Evolutionary conservation across 2,888 invertebrate genomes (phyloP), one percentile per base, ranked within the genome.

Genomic region (Drosophila austrosaltans): DNA sequence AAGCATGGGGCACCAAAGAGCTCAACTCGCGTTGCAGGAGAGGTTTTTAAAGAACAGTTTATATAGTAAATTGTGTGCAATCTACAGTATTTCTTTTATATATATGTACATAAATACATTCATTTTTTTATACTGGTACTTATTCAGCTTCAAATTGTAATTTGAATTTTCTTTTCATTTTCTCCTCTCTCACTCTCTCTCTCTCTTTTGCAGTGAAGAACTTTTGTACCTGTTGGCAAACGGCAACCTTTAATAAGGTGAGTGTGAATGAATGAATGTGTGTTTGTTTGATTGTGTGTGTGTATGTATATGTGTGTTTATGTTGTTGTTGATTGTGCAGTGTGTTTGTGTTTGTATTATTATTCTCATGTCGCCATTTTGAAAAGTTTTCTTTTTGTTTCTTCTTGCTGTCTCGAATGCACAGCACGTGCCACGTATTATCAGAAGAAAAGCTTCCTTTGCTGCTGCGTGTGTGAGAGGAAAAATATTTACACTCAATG

Each of bases 401-500:
- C 69, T 58, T 71, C 66, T 65, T 61, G 48, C 48, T 48, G 48
- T 77, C 78, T 80, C 73, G 66, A 60, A 63, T 68, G 69, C 62
- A 60, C 44, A 80, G 88, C 89, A 86, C 86, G 86, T 86, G 86
- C 83, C 77, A 48, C 72, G 81, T 79, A 79, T 89, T 85, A 87
- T 71, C 70, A 22, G 48, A 25, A 48, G 48, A 48, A 25, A 60
- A 44, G 66, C 68, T 71, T 68, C 78, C 75, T 65, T 66, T 54
- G 69, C 39, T 65, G 54, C 57, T 66, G 67, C 76, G 71, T 74
- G 72, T 63, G 72, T 75, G 73, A 79, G 48, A 3, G 48, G 72
- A 75, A 74, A 86, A 86, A 86, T 89, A 87, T 86, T 89, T 89
- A 87, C 83, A 87, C 83, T 86, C 86, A 85, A 86, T 86, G 88